Evolutionary conservation across 2,113 vertebrate genomes (phyloP).

Genomic region (Ramphastos sulfuratus): DNA sequence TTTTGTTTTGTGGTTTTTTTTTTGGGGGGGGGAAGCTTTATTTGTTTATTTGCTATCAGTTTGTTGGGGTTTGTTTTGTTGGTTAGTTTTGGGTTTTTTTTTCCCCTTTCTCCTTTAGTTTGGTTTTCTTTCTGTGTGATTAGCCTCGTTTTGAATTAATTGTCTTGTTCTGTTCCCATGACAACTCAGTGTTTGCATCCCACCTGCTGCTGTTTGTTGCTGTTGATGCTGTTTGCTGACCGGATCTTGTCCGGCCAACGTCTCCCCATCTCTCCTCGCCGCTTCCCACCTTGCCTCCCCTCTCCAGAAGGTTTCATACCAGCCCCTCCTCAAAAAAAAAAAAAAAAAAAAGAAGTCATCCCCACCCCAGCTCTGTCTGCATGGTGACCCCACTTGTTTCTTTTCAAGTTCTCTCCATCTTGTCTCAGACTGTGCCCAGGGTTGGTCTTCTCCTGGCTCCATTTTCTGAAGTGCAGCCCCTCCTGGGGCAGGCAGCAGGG

Average conservation of each 20-base stretch:
- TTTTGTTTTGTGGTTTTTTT: background rate
- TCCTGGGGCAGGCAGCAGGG: background rate
- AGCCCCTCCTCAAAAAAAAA: conserved; percentile 6
- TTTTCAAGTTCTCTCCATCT: conserved; percentile 66
- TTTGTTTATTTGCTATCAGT: background rate
- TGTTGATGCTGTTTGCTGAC: conserved; percentile 73
- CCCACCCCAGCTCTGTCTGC: conserved; percentile 73
- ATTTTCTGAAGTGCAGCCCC: conserved; percentile 63
- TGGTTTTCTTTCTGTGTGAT: conserved; percentile 74
- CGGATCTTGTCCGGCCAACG: conserved; percentile 51
- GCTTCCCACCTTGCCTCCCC: conserved; percentile 50
- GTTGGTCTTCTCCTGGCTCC: conserved; percentile 74
- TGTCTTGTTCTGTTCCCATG: conserved; percentile 83
- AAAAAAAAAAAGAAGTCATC: background rate
- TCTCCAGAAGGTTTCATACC: conserved; percentile 45
- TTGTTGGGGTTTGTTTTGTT: background rate
- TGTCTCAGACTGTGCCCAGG: conserved; percentile 67
- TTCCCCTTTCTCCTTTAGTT: conserved; percentile 22
- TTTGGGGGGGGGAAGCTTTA: background rate
- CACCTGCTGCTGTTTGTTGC: conserved; percentile 72
- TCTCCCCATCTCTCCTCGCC: conserved; percentile 73
- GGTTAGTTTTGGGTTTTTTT: background rate
- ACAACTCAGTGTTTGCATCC: conserved; percentile 75
- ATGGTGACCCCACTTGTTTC: conserved; percentile 69
- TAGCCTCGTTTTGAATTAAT: conserved; percentile 74